Conservation (phyloP, 2,888 invertebrate genomes). For the Platypus cylindrus region DNA sequence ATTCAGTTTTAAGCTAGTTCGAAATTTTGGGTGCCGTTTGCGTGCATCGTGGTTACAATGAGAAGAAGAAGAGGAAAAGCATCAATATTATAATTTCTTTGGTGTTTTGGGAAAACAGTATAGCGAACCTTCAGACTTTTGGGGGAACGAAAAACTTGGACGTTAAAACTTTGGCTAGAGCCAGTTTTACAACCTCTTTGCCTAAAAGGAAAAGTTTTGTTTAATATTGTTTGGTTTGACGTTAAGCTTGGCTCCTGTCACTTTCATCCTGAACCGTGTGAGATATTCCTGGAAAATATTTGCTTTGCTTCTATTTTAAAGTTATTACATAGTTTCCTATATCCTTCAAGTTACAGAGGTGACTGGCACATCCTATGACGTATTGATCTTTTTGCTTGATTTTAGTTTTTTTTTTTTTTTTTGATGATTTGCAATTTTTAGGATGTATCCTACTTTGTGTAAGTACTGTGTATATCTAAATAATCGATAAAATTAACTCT, state of each 20-base stretch:
- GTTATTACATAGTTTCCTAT: slow-evolving; percentile 32
- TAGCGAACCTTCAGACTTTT: slow-evolving; percentile 29
- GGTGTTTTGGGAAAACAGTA: slow-evolving; percentile 32
- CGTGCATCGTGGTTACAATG: slow-evolving; percentile 11
- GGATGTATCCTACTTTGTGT: too few species aligned
- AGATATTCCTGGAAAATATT: slow-evolving; percentile 34
- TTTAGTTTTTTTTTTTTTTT: too few species aligned
- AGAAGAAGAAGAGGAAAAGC: slow-evolving; percentile 11
- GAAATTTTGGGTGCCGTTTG: slow-evolving; percentile 10
- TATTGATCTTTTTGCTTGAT: too few species aligned
- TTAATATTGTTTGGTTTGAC: slow-evolving; percentile 40
- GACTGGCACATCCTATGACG: slow-evolving; percentile 15
- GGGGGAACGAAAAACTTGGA: slow-evolving; percentile 36
- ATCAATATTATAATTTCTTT: slow-evolving; percentile 34
- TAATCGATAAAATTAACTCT: too few species aligned
- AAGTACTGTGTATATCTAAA: too few species aligned
- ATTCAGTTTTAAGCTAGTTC: slow-evolving; percentile 13
- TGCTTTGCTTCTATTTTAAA: slow-evolving; percentile 23
- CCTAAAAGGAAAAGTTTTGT: slow-evolving; percentile 39
- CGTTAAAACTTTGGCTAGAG: slow-evolving; percentile 35
- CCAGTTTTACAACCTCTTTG: slow-evolving; percentile 33
- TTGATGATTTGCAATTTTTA: too few species aligned
- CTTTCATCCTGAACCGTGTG: slow-evolving; percentile 35
- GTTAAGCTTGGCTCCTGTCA: slow-evolving; percentile 38
- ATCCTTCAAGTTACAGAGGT: slow-evolving; percentile 21